phyloP scores from a whole-genome alignment of 2,797 vertebrate genomes.

The Pteronotus mesoamericanus region DNA sequence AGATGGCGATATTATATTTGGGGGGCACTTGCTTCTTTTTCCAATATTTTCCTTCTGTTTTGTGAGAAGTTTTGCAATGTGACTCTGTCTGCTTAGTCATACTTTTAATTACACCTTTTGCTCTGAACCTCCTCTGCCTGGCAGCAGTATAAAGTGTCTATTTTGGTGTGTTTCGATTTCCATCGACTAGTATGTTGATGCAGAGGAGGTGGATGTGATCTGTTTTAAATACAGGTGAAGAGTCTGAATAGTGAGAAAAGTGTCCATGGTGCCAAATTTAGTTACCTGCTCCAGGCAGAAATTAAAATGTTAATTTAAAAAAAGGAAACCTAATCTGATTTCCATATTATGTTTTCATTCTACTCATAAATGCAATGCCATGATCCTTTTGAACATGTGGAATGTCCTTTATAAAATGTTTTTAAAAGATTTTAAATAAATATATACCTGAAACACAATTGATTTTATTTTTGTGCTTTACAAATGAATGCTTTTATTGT shows the following conservation, averaged over 20 bases:
- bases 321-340: slow-evolving; percentile 51
- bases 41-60: slow-evolving; percentile 42
- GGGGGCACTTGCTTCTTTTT: slow-evolving; percentile 58
- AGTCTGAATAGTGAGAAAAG: slow-evolving; percentile 17
- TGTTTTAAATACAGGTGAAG: slow-evolving; percentile 58
- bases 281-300: not conserved
- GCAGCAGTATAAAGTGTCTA: slow-evolving; percentile 23
- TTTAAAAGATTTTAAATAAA: not conserved
- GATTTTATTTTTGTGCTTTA: slow-evolving; percentile 50
- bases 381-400: not conserved
- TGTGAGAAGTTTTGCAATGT: slow-evolving; percentile 46
- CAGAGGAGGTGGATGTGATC: not conserved
- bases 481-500: slow-evolving; percentile 26
- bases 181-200: slow-evolving; percentile 28
- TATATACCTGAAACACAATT: slow-evolving; percentile 36
- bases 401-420: not conserved
- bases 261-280: slow-evolving; percentile 8
- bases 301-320: slow-evolving; percentile 37
- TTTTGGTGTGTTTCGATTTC: slow-evolving; percentile 58
- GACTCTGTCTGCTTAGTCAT: slow-evolving; percentile 73
- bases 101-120: slow-evolving; percentile 67
- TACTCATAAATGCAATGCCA: not conserved
- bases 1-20: slow-evolving; percentile 72
- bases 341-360: slow-evolving; percentile 41
- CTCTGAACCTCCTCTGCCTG: slow-evolving; percentile 39